Conservation (phyloP, 1,140 invertebrate species). For the Drosophila virilis region DNA sequence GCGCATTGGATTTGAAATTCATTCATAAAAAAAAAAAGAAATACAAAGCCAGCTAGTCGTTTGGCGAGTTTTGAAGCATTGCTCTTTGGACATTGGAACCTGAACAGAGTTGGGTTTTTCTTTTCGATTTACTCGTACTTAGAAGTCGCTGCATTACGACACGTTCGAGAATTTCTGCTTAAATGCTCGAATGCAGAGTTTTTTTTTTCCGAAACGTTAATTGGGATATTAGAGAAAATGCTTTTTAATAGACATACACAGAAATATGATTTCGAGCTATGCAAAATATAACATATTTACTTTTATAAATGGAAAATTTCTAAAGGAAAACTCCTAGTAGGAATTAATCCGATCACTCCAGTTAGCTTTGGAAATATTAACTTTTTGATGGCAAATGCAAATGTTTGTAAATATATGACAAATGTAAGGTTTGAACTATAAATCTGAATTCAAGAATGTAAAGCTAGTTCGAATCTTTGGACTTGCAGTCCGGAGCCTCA, state of each 20-base stretch:
- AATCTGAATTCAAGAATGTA: too few relatives aligned
- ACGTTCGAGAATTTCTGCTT: slow-evolving; percentile 56
- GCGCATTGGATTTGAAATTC: slow-evolving; percentile 56
- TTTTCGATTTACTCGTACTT: slow-evolving; percentile 1
- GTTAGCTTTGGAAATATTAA: too few relatives aligned
- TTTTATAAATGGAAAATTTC: too few relatives aligned
- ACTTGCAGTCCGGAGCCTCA: too few relatives aligned
- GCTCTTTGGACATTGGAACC: slow-evolving; percentile 34
- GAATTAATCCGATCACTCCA: too few relatives aligned
- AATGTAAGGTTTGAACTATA: too few relatives aligned
- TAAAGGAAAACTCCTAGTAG: too few relatives aligned
- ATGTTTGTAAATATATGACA: too few relatives aligned
- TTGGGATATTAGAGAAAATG: slow-evolving; percentile 54
- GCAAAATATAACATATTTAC: too few relatives aligned
- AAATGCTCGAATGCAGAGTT: slow-evolving; percentile 39
- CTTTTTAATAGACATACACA: neutral
- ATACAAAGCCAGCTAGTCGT: slow-evolving; percentile 37
- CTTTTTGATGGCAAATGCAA: too few relatives aligned
- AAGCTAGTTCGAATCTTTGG: too few relatives aligned
- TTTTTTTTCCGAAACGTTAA: slow-evolving; percentile 46
- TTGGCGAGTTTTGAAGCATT: slow-evolving; percentile 59
- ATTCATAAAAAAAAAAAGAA: slow-evolving; percentile 65
- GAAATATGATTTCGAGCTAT: neutral
- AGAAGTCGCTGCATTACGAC: slow-evolving; percentile 62
- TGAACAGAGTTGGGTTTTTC: slow-evolving; percentile 7